Evolutionary conservation across 2,888 invertebrate genomes (phyloP), one percentile per base, ranked within the genome.

Genomic region (Autographa pulchrina): DNA sequence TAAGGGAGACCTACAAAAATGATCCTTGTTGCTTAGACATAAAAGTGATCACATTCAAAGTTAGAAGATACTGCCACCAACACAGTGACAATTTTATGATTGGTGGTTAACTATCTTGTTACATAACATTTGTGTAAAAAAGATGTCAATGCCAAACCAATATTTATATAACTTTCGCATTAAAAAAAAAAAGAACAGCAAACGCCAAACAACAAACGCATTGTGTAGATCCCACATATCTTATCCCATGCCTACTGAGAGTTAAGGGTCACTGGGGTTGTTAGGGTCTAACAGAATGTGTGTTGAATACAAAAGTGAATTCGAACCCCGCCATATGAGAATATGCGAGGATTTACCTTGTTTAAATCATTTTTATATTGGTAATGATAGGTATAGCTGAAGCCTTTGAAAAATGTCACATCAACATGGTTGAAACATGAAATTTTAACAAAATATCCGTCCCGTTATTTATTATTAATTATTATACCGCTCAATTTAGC

Each of bases 401-500:
- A 38, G 11, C 38, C 8, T 38, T 43, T 43, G 2, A 43, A 43
- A 16, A 16, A 16, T 16, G 43, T 43, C 14, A 8, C 6, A 48
- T 6, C 6, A n/a, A n/a, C n/a, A 48, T 48, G 8, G 7, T n/a
- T n/a, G 5, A 48, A 48, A 48, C 6, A 16, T n/a, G 7, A 7
- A 20, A 56, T 20, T 14, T 5, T 32, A 6, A 11, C 5, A 52
- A 64, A n/a, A 48, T 35, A 25, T 43, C 41, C 0, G 13, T 20
- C 1, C 48, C 38, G 31, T 62, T 59, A 38, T 18, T 20, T 54
- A n/a, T 60, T 20, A 68, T 64, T 25, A 60, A 65, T n/a, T n/a
- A n/a, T n/a, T n/a, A 78, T 65, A 32, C 35, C 60, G 9, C 6
- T 54, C 8, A 72, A 64, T 78, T 76, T 14, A 52, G 13, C 66